Evolutionary conservation across 1,140 invertebrate genomes (phyloP).

Genomic region (Drosophila insularis): DNA sequence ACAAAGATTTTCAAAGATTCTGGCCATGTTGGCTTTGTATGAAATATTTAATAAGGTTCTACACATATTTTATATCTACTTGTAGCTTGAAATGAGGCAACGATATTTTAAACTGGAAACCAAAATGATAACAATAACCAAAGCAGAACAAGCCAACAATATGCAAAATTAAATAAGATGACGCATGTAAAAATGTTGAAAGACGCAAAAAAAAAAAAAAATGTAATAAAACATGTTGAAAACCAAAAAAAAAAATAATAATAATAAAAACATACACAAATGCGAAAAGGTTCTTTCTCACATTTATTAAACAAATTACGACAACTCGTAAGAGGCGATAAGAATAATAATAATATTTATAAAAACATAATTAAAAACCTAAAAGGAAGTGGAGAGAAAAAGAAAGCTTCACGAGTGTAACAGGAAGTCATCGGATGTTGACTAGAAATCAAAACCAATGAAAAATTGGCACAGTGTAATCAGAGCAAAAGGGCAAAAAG

Average conservation of each 20-base stretch:
- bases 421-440: slow-evolving; percentile 39
- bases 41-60: no score
- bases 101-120: background rate
- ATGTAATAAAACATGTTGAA: background rate
- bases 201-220: slow-evolving; percentile 40
- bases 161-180: slow-evolving; percentile 77
- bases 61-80: background rate
- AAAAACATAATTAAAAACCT: slow-evolving; percentile 30
- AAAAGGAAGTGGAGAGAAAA: slow-evolving; percentile 21
- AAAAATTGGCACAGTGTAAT: slow-evolving; percentile 45
- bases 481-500: slow-evolving; percentile 11
- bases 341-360: slow-evolving; percentile 46
- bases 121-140: slow-evolving; percentile 32
- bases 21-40: no score
- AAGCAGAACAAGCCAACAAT: slow-evolving; percentile 52
- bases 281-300: slow-evolving; percentile 51
- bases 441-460: slow-evolving; percentile 35
- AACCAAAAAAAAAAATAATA: slow-evolving; percentile 25
- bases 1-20: no score
- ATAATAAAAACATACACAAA: background rate
- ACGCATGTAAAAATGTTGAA: slow-evolving; percentile 50
- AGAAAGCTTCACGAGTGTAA: slow-evolving; percentile 38
- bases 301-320: slow-evolving; percentile 70
- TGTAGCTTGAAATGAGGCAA: background rate
- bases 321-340: slow-evolving; percentile 13